Conservation (phyloP, 1,140 invertebrate genomes). For the Tetramorium parvispinum region DNA sequence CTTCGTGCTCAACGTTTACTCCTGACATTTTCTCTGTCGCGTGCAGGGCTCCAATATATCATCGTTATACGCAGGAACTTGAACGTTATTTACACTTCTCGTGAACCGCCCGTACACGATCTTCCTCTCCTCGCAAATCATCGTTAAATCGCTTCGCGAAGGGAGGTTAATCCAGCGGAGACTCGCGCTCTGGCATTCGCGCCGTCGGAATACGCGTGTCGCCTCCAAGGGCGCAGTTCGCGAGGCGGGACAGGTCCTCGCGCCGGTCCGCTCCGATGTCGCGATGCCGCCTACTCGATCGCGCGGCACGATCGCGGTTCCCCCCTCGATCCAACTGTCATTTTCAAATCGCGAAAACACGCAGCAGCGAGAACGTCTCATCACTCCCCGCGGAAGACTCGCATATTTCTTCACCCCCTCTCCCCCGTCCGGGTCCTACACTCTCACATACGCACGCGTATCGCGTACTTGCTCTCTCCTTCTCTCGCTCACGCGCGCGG, state of each 20-base stretch:
- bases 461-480: not conserved
- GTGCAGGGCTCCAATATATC: no score
- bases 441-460: not conserved
- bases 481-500: not conserved
- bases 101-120: constrained; percentile 15
- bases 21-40: no score
- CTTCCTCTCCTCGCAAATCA: constrained; percentile 35
- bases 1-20: no score
- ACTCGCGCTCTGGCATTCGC: constrained; percentile 19
- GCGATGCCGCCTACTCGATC: no score
- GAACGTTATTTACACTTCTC: constrained; percentile 46
- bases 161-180: constrained; percentile 22
- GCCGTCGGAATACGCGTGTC: not conserved
- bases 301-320: not conserved
- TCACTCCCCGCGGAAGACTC: not conserved
- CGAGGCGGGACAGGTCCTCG: not conserved
- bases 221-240: not conserved
- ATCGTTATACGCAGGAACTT: not conserved
- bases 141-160: not conserved
- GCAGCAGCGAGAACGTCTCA: not conserved
- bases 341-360: constrained; percentile 40
- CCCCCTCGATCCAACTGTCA: constrained; percentile 26
- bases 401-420: not conserved
- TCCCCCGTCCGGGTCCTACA: not conserved
- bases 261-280: not conserved